A percentile compares a stretch with the other conserved stretches of the same genome.
phyloP scores from a whole-genome alignment of 2,113 vertebrate species.

The Puffinus mauretanicus region DNA sequence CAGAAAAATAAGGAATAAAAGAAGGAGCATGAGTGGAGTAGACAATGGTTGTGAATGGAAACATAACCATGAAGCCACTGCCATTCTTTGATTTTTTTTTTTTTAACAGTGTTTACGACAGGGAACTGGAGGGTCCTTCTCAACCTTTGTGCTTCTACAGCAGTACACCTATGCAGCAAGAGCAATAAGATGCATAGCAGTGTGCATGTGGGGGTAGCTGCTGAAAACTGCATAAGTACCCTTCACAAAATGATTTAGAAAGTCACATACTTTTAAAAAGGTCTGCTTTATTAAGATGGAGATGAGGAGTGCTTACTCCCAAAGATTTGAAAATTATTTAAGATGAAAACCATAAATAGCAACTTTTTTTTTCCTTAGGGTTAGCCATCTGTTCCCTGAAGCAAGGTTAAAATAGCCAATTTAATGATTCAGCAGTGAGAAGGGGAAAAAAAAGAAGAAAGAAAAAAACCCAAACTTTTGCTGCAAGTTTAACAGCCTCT shows the following conservation, averaged over 20 bases:
- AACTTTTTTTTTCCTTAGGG: background rate
- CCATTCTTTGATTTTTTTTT: background rate
- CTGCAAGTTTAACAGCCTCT: background rate
- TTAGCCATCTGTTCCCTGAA: conserved; percentile 34
- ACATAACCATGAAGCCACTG: background rate
- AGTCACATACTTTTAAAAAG: background rate
- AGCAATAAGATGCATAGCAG: background rate
- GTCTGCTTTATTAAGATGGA: background rate
- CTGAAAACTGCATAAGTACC: background rate
- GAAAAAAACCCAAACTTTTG: background rate
- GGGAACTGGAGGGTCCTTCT: background rate
- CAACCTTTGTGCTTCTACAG: background rate
- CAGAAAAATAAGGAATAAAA: background rate
- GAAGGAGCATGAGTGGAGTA: background rate
- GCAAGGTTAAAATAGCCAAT: conserved; percentile 8
- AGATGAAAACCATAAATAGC: background rate
- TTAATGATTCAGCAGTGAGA: background rate
- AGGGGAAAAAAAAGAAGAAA: too few species aligned
- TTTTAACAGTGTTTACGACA: background rate
- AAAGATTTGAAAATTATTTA: background rate
- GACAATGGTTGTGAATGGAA: background rate
- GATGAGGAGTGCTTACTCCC: background rate
- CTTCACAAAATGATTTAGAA: background rate
- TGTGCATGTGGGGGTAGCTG: background rate
- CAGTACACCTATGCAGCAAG: background rate